Conservation (phyloP, 2,888 invertebrate species). For the Lissonota sp. region DNA sequence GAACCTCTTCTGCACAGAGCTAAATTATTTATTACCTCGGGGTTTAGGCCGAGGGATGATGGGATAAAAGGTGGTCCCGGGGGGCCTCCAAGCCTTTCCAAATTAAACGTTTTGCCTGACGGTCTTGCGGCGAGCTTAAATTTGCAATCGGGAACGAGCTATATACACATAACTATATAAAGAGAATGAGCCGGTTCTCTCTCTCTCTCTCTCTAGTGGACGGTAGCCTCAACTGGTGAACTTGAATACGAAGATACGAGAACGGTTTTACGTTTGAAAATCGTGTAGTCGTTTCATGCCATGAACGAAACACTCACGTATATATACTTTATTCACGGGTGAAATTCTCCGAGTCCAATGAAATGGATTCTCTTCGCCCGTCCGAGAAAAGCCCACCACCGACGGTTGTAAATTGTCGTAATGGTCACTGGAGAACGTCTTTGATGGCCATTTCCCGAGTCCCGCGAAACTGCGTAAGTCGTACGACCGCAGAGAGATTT, state of each 20-base stretch:
- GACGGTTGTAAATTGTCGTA: conserved; percentile 40
- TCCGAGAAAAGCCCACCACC: neutral
- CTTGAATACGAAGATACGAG: conserved; percentile 44
- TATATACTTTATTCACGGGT: conserved; percentile 38
- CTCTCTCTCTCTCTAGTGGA: conserved; percentile 9
- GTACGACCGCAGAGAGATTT: conserved; percentile 26
- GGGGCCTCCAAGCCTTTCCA: conserved; percentile 58
- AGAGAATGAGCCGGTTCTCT: conserved; percentile 13
- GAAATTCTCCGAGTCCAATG: conserved; percentile 23
- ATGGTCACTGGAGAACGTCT: conserved; percentile 44
- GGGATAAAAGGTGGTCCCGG: conserved; percentile 63
- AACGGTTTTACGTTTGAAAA: conserved; percentile 13
- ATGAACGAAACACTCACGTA: conserved; percentile 17
- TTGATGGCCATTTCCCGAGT: conserved; percentile 29
- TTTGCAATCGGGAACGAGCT: conserved; percentile 46
- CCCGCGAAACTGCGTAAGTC: conserved; percentile 20
- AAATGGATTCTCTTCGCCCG: conserved; percentile 16
- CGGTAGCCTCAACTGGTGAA: conserved; percentile 34
- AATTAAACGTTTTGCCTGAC: conserved; percentile 66
- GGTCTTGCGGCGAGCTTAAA: conserved; percentile 59
- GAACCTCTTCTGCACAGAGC: neutral
- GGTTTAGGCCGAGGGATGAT: conserved; percentile 58
- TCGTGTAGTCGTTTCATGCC: neutral
- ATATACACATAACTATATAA: neutral
- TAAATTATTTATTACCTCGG: conserved; percentile 68